Base-by-base conservation (phyloP, 2,113 vertebrate genomes). In the Phoxinus phoxinus region DNA sequence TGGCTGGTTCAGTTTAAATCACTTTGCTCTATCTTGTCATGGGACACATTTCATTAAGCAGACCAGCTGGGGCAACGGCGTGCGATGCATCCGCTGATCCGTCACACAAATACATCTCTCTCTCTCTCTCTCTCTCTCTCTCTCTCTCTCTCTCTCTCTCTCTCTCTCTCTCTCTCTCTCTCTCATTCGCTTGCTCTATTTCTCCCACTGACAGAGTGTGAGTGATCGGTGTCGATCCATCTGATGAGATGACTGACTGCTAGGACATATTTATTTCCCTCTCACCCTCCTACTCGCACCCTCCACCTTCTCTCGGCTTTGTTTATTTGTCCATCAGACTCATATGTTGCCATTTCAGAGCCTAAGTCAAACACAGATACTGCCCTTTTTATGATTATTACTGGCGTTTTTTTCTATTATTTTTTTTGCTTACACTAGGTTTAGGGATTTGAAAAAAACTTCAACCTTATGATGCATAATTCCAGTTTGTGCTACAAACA, bases 31-130 rank as follows among this genome's bases (percentile, higher is more conserved):
- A 84, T 88, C 85, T 88, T 88, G 85, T 88, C 86, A 83, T 79
- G 81, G 87, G 87, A 86, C 87, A 88, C 87, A 86, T 88, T 88
- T 86, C 85, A 88, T 86, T 88, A 88, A 79, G 83, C 76, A 59
- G 76, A 86, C 81, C 81, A 88, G 87, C 87, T 88, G 85, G 85
- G 81, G 63, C 84, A 78, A 74, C 79, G 59, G 77, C 30, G 41
- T 69, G 81, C 71, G 51, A 27, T 67, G 69, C 74, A 83, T 81
- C 76, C 77, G 30, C 84, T 88, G 81, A 88, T 88, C 87, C 85
- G 61, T 86, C 87, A 88, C 80, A 87, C 84, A 84, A 84, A 86
- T 80, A 86, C 71, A 69, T 77, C 56, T 37, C 83, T 73, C 61
- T 41, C n/a, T 78, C 73, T 71, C 46, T 80, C 17, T 13, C 35